These are phyloP conservation scores for Nothura maculosa DNA, from an alignment of 2,797 vertebrate genomes.

Conservation along the genomic window DNA sequence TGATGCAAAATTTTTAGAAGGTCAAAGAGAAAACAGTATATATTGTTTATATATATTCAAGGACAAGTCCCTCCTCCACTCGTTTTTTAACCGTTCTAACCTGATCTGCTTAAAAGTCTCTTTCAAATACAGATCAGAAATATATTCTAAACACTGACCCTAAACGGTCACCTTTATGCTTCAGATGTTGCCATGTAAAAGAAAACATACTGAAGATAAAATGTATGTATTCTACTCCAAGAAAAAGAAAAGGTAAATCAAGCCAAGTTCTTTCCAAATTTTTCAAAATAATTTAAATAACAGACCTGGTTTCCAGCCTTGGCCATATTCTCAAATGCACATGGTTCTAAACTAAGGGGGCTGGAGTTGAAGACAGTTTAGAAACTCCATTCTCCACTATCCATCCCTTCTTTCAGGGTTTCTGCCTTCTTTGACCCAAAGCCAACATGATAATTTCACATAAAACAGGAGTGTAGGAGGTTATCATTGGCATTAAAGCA, in stretches of 20 bases:
- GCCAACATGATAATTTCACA: slow-evolving; percentile 50
- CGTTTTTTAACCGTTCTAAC: not conserved
- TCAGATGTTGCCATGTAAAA: not conserved
- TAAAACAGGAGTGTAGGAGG: slow-evolving; percentile 55
- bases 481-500: slow-evolving; percentile 56
- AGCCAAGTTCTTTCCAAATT: slow-evolving; percentile 39
- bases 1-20: not conserved
- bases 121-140: not conserved
- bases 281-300: slow-evolving; percentile 49
- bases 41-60: not conserved
- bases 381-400: not conserved
- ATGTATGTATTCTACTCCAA: slow-evolving; percentile 10
- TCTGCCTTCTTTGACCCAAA: slow-evolving; percentile 33
- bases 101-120: not conserved
- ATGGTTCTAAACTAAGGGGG: not conserved
- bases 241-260: slow-evolving; percentile 1
- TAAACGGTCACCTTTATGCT: not conserved
- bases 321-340: not conserved
- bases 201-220: slow-evolving; percentile 27
- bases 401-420: not conserved
- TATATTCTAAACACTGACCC: not conserved
- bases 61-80: not conserved
- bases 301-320: slow-evolving; percentile 13
- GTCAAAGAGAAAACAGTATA: not conserved
- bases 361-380: not conserved